Conservation (phyloP, 1,140 invertebrate genomes). For the Drosophila sp. region DNA sequence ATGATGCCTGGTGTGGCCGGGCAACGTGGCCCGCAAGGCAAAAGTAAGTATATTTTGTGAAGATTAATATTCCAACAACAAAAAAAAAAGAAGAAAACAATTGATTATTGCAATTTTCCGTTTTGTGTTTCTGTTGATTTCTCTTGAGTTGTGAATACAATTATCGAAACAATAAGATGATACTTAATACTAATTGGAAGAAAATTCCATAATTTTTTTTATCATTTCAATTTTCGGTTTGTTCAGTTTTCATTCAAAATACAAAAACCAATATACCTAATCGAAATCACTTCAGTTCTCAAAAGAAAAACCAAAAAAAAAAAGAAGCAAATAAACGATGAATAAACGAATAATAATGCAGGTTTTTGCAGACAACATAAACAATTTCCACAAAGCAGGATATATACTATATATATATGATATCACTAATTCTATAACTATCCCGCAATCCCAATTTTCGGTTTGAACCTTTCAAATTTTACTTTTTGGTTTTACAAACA, state of each 20-base stretch:
- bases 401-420: constrained; percentile 36
- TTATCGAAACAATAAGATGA: constrained; percentile 12
- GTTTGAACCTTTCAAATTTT: constrained; percentile 1
- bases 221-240: constrained; percentile 27
- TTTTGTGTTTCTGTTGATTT: constrained; percentile 47
- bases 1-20: constrained; percentile 82
- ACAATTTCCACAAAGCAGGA: constrained; percentile 64
- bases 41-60: constrained; percentile 78
- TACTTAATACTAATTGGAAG: constrained; percentile 6
- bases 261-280: constrained; percentile 19
- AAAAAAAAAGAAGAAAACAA: neutral
- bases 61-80: constrained; percentile 28
- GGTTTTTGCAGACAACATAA: constrained; percentile 15
- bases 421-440: constrained; percentile 8
- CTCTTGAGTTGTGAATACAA: constrained; percentile 56
- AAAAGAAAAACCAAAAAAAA: constrained; percentile 32
- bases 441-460: constrained; percentile 1
- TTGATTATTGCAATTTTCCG: constrained; percentile 51
- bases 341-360: neutral
- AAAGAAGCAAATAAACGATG: constrained; percentile 35
- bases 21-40: constrained; percentile 74
- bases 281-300: constrained; percentile 43
- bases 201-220: constrained; percentile 14
- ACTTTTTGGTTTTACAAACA: constrained; percentile 16
- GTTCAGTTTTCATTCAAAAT: neutral